Percentiles rank a stretch among this genome's conserved stretches.
Conservation (phyloP, 2,113 vertebrate genomes). For the Crotophaga sulcirostris region DNA sequence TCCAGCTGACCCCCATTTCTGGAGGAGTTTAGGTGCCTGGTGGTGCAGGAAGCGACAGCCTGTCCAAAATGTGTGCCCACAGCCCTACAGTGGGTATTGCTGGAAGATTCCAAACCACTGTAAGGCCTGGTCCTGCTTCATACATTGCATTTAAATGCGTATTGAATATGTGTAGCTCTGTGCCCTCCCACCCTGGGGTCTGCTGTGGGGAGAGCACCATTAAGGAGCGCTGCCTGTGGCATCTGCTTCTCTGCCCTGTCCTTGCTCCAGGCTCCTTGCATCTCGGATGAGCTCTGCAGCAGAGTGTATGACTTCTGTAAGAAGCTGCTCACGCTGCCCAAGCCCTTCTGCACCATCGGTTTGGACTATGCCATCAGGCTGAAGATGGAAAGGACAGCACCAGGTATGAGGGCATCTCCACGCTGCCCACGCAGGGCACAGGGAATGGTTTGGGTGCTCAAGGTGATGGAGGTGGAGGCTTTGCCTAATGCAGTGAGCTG, state of each 20-base stretch:
- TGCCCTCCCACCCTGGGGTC: background rate
- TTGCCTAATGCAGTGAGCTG: background rate
- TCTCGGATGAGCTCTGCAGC: slow-evolving; percentile 86
- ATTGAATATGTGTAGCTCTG: background rate
- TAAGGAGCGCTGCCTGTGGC: background rate
- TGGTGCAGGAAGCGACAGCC: background rate
- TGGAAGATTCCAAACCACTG: background rate
- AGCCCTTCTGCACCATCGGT: slow-evolving; percentile 88
- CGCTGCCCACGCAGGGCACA: accelerated
- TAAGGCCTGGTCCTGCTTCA: background rate
- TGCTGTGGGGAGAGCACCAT: background rate
- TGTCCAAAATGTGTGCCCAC: background rate
- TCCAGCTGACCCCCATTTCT: background rate
- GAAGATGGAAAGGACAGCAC: slow-evolving; percentile 79
- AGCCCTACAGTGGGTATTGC: background rate
- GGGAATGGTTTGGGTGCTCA: accelerated
- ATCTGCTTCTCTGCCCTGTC: background rate
- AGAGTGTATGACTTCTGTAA: slow-evolving; percentile 88
- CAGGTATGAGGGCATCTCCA: slow-evolving; percentile 70
- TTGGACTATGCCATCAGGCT: slow-evolving; percentile 83
- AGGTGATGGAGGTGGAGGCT: background rate
- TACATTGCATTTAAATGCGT: background rate
- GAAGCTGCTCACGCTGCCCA: slow-evolving; percentile 85
- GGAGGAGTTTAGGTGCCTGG: background rate
- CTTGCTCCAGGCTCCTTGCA: slow-evolving; percentile 77